Evolutionary conservation across 2,113 vertebrate genomes (phyloP), one percentile per base, ranked within the genome.

Genomic region (Aegotheles bennettii): DNA sequence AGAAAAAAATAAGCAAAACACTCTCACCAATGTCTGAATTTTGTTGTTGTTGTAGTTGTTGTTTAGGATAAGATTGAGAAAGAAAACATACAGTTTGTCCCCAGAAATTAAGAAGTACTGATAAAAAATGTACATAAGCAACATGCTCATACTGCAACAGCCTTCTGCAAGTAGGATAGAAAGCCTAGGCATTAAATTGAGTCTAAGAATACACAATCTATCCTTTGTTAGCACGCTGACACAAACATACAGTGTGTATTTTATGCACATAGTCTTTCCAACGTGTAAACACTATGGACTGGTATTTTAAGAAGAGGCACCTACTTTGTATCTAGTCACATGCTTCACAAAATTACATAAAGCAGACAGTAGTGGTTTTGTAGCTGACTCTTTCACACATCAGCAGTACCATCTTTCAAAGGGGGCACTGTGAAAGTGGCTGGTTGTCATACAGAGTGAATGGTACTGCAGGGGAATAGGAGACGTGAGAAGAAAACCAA

Each of bases 401-500:
- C 60, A 93, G 51, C 60, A 68, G 48, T 63, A 70, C 51, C 70
- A 83, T 93, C 70, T 81, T 95, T 95, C 80, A 89, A 95, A 96
- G 63, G 45, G 45, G 33, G 28, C 38, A 94, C 89, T 85, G 84
- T 81, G 80, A 78, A 95, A 91, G 57, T 69, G 42, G 70, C 89
- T 33, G 64, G 93, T 25, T 87, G 70, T 91, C 89, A 94, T 59
- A 92, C 6, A 29, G 70, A 96, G 74, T 91, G 60, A 95, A 93
- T 42, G 35, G 63, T 79, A 84, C 63, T 64, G 75, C 21, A 84
- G 51, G 70, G 71, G 91, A 95, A 95, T 53, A n/a, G 13, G 18
- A 94, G 84, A 94, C 38, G 7, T 87, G 87, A 94, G 51, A 89
- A 84, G 54, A 94, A 94, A 92, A 75, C 24, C 67, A 96, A 89